Evolutionary conservation across 2,888 invertebrate species (phyloP).

Genomic region (Danaus chrysippus): DNA sequence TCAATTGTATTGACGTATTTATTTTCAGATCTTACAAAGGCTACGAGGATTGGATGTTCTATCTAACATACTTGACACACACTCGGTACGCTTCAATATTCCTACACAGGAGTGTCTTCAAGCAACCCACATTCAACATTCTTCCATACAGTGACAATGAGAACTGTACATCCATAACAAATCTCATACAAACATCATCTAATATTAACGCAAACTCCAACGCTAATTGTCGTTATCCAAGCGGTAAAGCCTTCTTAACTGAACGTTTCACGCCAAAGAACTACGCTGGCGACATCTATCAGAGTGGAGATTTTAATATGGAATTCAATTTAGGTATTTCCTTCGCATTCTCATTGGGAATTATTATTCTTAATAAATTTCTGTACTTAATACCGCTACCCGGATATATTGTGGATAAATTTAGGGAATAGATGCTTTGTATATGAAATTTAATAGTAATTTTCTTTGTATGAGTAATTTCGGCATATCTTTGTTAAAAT

Average conservation of each 20-base stretch:
- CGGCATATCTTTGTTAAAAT: too few species aligned
- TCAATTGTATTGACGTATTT: conserved; percentile 8
- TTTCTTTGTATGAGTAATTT: background rate
- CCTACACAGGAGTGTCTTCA: conserved; percentile 85
- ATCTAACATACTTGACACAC: conserved; percentile 88
- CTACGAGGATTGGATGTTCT: conserved; percentile 89
- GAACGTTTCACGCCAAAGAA: conserved; percentile 83
- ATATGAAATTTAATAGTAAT: background rate
- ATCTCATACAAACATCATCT: conserved; percentile 75
- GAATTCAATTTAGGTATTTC: conserved; percentile 90
- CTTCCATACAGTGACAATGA: conserved; percentile 72
- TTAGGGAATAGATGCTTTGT: conserved; percentile 79
- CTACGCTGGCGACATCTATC: conserved; percentile 75
- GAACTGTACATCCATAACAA: conserved; percentile 77
- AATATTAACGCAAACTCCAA: conserved; percentile 72
- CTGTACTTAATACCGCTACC: conserved; percentile 92
- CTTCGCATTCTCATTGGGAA: conserved; percentile 89
- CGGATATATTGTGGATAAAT: conserved; percentile 90
- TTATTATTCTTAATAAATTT: conserved; percentile 90
- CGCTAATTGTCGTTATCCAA: conserved; percentile 82
- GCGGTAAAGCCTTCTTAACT: conserved; percentile 84
- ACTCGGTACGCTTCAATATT: conserved; percentile 88
- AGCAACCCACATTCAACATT: conserved; percentile 74
- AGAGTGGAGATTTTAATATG: conserved; percentile 80
- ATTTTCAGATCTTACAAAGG: conserved; percentile 85